Evolutionary conservation across 2,888 invertebrate species (phyloP).

Genomic region (Drosophila lutescens): DNA sequence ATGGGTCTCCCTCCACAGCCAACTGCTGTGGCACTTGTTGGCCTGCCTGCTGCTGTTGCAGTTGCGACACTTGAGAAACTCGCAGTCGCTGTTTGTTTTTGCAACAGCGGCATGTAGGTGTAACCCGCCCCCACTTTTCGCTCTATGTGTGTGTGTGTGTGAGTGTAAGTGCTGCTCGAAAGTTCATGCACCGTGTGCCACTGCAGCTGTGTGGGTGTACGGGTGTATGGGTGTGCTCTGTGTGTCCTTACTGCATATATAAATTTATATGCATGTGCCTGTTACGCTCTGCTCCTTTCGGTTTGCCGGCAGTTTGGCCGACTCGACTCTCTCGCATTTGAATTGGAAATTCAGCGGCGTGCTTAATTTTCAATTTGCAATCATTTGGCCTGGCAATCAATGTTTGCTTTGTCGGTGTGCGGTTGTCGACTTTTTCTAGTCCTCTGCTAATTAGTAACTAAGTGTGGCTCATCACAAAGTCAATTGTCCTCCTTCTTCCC

Average conservation of each 20-base stretch:
- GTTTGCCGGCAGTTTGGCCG: conserved; percentile 40
- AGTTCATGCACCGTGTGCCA: conserved; percentile 79
- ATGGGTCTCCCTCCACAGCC: conserved; percentile 38
- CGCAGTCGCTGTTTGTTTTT: conserved; percentile 70
- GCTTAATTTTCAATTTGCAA: conserved; percentile 79
- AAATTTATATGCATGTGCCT: conserved; percentile 51
- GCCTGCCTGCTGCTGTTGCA: conserved; percentile 49
- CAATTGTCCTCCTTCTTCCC: conserved; percentile 13
- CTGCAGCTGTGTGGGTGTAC: conserved; percentile 21
- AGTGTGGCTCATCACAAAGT: conserved; percentile 59
- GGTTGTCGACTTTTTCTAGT: conserved; percentile 43
- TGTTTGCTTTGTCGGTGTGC: conserved; percentile 39
- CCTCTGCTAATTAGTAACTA: conserved; percentile 62
- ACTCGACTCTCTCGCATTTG: conserved; percentile 56
- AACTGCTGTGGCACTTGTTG: conserved; percentile 72
- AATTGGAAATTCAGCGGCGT: conserved; percentile 73
- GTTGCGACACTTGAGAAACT: conserved; percentile 69
- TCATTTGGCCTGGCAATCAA: conserved; percentile 70
- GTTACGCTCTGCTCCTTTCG: conserved; percentile 45
- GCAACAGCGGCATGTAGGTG: conserved; percentile 52
- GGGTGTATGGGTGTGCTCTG: conserved; percentile 6
- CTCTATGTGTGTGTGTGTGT: conserved; percentile 21
- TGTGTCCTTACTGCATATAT: conserved; percentile 45
- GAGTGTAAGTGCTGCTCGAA: conserved; percentile 79
- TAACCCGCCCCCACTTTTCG: conserved; percentile 28